A percentile compares a stretch with the other conserved stretches of the same genome.
Evolutionary conservation across 2,113 vertebrate species (phyloP).

Genomic region (Coracopsis vasa): DNA sequence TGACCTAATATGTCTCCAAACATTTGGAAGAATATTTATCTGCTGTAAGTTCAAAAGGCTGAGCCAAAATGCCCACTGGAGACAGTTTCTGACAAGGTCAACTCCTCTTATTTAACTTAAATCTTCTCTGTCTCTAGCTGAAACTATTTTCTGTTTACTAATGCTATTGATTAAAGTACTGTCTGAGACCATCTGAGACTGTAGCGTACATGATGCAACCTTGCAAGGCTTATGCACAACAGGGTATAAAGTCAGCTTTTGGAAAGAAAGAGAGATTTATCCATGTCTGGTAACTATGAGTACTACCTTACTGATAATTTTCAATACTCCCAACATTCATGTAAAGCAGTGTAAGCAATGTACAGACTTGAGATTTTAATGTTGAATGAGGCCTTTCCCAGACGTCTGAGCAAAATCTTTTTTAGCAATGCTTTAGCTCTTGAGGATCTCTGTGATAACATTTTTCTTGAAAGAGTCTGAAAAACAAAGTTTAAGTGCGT

Average conservation of each 20-base stretch:
- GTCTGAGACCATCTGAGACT: rapidly evolving
- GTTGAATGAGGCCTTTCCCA: not conserved
- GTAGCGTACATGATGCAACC: rapidly evolving
- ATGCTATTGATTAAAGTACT: not conserved
- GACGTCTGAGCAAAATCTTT: not conserved
- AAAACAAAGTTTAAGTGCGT: not conserved
- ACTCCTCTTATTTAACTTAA: not conserved
- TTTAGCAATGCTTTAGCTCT: not conserved
- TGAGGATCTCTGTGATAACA: not conserved
- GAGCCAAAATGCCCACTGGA: not conserved
- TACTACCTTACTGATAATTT: not conserved
- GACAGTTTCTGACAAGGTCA: not conserved
- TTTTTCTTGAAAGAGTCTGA: not conserved
- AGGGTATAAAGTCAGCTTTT: not conserved
- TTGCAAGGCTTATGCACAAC: not conserved
- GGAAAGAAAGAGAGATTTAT: not conserved
- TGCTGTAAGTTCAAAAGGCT: not conserved
- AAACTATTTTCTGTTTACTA: not conserved
- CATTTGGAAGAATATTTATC: not conserved
- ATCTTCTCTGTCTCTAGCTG: not conserved
- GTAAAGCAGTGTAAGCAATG: rapidly evolving
- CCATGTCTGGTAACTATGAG: not conserved
- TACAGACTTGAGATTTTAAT: not conserved
- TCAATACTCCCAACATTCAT: not conserved
- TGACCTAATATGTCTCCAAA: not conserved